These are phyloP conservation scores for Poecilia wingei DNA, from an alignment of 2,797 vertebrate genomes.

Conservation along the genomic window DNA sequence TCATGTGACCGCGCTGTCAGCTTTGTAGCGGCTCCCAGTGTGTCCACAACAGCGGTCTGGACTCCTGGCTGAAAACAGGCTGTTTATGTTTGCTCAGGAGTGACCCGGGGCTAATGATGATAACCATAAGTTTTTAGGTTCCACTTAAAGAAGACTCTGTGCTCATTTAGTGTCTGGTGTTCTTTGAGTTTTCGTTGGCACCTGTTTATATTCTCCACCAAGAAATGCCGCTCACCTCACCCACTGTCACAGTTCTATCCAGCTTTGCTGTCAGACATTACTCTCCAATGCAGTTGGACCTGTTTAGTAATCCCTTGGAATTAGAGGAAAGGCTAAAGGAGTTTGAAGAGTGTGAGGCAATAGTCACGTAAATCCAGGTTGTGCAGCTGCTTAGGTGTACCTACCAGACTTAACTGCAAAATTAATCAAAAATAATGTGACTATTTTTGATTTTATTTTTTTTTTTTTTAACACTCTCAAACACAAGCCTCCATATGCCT, in stretches of 20 bases:
- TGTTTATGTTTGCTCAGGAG: not conserved
- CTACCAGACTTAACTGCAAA: not conserved
- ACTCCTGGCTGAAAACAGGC: constrained; percentile 14
- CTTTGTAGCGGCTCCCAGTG: constrained; percentile 26
- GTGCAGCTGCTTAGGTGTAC: not conserved
- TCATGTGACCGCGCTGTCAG: constrained; percentile 56
- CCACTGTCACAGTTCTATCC: not conserved
- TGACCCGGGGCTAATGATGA: not conserved
- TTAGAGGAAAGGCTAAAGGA: not conserved
- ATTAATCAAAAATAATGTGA: not conserved
- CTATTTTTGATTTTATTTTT: too few species aligned
- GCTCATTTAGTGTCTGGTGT: not conserved
- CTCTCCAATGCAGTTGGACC: not conserved
- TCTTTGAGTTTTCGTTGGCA: not conserved
- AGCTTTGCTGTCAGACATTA: not conserved
- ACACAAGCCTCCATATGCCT: not conserved
- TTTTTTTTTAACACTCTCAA: not conserved
- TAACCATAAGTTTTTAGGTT: not conserved
- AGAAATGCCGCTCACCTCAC: not conserved
- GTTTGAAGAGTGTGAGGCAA: not conserved
- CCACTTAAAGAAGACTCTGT: too few species aligned
- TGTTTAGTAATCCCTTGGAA: constrained; percentile 1
- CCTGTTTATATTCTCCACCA: not conserved
- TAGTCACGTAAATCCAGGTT: not conserved
- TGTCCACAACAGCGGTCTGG: constrained; percentile 30